A percentile compares a stretch with the other conserved stretches of the same genome.
These are phyloP conservation scores for Delichon dasypus DNA, from an alignment of 2,797 vertebrate species.

Conservation along the genomic window DNA sequence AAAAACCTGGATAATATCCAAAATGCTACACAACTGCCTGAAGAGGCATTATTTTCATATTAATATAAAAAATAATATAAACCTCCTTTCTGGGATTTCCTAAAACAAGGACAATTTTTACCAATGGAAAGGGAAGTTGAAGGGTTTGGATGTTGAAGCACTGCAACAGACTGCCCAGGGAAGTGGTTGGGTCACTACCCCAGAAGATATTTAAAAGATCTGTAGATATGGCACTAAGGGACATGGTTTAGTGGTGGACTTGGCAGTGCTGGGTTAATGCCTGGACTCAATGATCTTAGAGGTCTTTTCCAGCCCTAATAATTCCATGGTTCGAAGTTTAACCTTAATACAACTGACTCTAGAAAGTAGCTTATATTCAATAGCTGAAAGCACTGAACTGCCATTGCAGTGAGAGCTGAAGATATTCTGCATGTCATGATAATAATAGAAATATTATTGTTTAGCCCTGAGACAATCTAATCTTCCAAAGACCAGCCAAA, in stretches of 20 bases:
- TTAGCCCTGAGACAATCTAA: slow-evolving; percentile 6
- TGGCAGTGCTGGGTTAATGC: background rate
- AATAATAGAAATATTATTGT: background rate
- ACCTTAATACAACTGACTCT: background rate
- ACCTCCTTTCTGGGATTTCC: background rate
- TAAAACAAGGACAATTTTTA: background rate
- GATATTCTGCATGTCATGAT: background rate
- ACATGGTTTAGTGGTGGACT: background rate
- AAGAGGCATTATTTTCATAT: background rate
- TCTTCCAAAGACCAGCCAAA: background rate
- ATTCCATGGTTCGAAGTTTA: background rate
- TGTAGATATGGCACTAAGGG: background rate
- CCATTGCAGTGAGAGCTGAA: background rate
- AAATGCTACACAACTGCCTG: background rate
- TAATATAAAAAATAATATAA: background rate
- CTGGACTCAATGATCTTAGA: background rate
- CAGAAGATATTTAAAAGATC: background rate
- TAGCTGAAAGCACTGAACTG: background rate
- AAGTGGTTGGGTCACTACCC: background rate
- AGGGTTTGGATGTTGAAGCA: background rate
- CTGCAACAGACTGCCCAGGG: background rate
- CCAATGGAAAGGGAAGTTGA: background rate
- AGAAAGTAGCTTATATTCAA: background rate
- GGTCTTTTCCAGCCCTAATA: background rate
- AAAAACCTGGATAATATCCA: background rate